Conservation (phyloP, 2,113 vertebrate genomes). For the Brachypodius melanocephalos region DNA sequence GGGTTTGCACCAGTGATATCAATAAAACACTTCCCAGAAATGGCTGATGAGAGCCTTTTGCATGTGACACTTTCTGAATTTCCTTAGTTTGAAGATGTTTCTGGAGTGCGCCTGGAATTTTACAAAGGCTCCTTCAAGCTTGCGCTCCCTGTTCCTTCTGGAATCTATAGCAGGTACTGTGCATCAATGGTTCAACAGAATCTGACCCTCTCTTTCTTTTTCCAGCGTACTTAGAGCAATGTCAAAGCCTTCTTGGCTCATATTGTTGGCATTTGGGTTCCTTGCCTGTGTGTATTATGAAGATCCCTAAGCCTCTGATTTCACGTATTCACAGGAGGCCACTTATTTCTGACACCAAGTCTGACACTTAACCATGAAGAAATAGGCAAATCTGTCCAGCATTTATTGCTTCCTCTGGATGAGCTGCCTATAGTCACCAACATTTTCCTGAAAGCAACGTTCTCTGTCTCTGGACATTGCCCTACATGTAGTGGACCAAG, state of each 20-base stretch:
- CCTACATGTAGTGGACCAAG: neutral
- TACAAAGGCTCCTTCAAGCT: neutral
- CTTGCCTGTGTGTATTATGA: neutral
- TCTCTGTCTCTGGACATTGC: neutral
- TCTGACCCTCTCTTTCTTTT: neutral
- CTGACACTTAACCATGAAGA: neutral
- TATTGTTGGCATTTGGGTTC: neutral
- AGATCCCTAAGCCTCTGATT: neutral
- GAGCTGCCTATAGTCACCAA: neutral
- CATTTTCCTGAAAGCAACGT: neutral
- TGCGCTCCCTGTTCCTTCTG: neutral
- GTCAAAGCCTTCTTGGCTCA: neutral
- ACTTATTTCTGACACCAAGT: neutral
- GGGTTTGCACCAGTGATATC: neutral
- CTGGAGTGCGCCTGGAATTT: neutral
- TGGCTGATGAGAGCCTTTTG: neutral
- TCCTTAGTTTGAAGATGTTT: neutral
- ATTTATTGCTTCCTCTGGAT: neutral
- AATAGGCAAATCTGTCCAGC: neutral
- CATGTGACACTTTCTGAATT: neutral
- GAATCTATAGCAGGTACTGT: neutral
- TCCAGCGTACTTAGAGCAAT: neutral
- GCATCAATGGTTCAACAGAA: neutral
- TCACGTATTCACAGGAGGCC: rapidly evolving
- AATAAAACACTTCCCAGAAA: neutral